Base-by-base conservation (phyloP, 1,140 invertebrate species). In the Magallana gigas region DNA sequence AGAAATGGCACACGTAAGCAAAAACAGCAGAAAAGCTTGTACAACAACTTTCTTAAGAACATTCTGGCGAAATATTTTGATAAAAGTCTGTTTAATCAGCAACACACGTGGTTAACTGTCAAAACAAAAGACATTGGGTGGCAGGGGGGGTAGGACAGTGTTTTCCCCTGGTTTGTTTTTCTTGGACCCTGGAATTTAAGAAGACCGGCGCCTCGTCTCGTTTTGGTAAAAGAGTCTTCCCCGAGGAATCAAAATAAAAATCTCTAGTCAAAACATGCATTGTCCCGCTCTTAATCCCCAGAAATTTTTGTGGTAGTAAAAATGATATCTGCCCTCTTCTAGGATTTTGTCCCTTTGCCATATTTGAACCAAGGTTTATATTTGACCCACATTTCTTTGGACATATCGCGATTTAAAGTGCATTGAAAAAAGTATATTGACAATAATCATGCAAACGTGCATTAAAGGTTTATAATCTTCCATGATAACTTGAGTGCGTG, bases 1-100 rank as follows among this genome's bases (percentile, higher is more conserved):
- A 68, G 29, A 83, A 83, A 89, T 0, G 82, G 48, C 76, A 88
- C 23, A 36, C 81, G 23, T 76, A 76, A 76, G 23, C 23, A 16
- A 68, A 68, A n/a, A 18, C 8, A 6, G 36, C 68, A 12, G 36
- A 36, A 76, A 29, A 71, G 3, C 16, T 29, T 9, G 64, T 7
- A 23, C 2, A n/a, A 7, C 7, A 64, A 16, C 60, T 64, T 16
- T 64, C 18, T n/a, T 64, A 16, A 16, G 18, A 64, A 64, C 60
- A 64, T n/a, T 64, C 8, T 11, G 23, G 23, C 11, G 7, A 29
- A 12, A 76, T 76, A 23, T 76, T 11, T 76, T 29, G 36, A 64
- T 64, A 64, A 18, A 12, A 23, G 12, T 29, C 36, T 76, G 23
- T 29, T 29, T 76, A 76, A 29, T 8, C 23, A 29, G 68, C 23